Evolutionary conservation across 2,888 invertebrate species (phyloP).

Genomic region (Limnephilus auricula): DNA sequence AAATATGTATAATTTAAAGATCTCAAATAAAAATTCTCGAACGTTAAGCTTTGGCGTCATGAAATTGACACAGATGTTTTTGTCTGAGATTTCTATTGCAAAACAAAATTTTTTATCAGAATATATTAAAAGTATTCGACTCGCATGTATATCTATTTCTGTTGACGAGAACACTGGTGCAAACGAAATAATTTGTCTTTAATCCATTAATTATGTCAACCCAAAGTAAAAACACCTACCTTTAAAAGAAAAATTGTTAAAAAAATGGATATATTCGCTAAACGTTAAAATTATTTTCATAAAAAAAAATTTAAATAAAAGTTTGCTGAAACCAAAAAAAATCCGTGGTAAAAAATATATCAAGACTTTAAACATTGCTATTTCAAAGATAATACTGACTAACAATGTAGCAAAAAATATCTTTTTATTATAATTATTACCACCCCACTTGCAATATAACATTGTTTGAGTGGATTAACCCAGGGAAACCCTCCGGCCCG

Average conservation of each 20-base stretch:
- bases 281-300: too few relatives aligned
- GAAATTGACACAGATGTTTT: too few relatives aligned
- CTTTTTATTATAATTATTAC: not conserved
- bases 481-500: not conserved
- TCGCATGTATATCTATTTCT: not conserved
- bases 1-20: too few relatives aligned
- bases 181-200: too few relatives aligned
- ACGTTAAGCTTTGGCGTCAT: too few relatives aligned
- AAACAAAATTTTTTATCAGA: not conserved
- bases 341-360: not conserved
- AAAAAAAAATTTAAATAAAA: not conserved
- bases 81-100: not conserved
- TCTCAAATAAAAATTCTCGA: too few relatives aligned
- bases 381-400: not conserved
- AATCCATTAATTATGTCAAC: too few relatives aligned
- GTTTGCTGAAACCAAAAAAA: not conserved
- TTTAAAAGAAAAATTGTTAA: too few relatives aligned
- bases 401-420: not conserved
- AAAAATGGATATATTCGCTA: too few relatives aligned
- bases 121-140: not conserved
- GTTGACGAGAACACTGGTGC: not conserved
- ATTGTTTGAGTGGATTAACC: not conserved
- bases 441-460: not conserved
- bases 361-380: not conserved
- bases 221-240: too few relatives aligned